Evolutionary conservation across 53 echinoderm and acorn worm genomes (phyloP).

Genomic region (Hippasteria phrygiana): DNA sequence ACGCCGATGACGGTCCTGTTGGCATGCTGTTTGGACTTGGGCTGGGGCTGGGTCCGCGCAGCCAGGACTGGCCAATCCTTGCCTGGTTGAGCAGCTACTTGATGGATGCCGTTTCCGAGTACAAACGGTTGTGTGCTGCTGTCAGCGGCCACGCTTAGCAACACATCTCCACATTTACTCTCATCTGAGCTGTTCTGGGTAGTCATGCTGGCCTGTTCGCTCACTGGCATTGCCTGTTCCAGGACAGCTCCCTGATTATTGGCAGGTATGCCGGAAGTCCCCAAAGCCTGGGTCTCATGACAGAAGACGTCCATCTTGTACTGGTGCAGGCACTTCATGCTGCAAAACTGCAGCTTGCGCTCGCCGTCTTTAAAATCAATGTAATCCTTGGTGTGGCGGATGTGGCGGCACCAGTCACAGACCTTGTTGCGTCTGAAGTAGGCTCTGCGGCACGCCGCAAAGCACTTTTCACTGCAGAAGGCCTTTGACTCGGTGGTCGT

Average conservation of each 20-base stretch:
- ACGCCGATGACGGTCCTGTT: conserved; percentile 31
- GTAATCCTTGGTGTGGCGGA: conserved; percentile 82
- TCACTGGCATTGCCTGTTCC: background rate
- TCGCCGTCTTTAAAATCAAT: conserved; percentile 71
- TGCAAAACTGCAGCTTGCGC: conserved; percentile 86
- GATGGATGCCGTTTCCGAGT: conserved; percentile 34
- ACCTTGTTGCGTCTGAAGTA: conserved; percentile 91
- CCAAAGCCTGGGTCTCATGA: conserved; percentile 67
- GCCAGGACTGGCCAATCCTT: background rate
- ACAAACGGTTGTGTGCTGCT: conserved; percentile 39
- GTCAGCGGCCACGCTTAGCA: conserved; percentile 20
- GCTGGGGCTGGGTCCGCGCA: conserved; percentile 29
- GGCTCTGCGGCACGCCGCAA: conserved; percentile 86
- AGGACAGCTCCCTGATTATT: background rate
- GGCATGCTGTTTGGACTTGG: conserved; percentile 47
- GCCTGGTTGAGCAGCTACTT: background rate
- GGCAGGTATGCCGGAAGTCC: background rate
- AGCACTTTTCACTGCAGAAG: conserved; percentile 97
- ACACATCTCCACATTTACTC: background rate
- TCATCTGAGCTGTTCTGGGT: conserved; percentile 38
- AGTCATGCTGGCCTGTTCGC: background rate
- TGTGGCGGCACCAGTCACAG: conserved; percentile 92
- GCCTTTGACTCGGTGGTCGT: conserved; percentile 90
- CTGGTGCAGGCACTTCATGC: conserved; percentile 88
- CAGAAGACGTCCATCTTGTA: conserved; percentile 86